Percentiles rank a stretch among this genome's conserved stretches.
Conservation (phyloP, 2,797 vertebrate species). For the Clarias fuscus region DNA sequence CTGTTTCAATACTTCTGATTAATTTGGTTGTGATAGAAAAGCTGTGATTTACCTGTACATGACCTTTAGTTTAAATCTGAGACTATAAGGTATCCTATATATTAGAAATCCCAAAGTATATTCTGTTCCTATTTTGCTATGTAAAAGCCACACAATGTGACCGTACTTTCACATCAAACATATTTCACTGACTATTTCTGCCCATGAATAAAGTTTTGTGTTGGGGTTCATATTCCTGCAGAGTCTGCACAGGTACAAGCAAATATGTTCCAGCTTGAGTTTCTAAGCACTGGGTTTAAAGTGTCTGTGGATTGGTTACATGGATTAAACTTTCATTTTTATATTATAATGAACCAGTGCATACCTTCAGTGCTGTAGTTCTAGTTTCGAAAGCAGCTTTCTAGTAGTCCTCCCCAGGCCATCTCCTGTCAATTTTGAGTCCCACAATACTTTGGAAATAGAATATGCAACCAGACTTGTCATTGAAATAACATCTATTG, state of each 20-base stretch:
- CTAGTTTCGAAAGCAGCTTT: conserved; percentile 31
- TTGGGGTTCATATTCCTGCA: not conserved
- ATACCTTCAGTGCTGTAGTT: conserved; percentile 25
- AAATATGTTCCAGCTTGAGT: conserved; percentile 12
- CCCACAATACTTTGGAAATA: conserved; percentile 26
- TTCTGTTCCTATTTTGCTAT: not conserved
- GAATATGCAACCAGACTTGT: conserved; percentile 28
- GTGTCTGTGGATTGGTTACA: conserved; percentile 17
- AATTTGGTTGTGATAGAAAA: not conserved
- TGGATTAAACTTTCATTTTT: conserved; percentile 39
- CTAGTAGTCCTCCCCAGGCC: conserved; percentile 9
- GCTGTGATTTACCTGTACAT: not conserved
- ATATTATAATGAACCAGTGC: conserved; percentile 9
- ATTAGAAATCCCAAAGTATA: not conserved
- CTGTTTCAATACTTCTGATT: not conserved
- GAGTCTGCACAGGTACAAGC: conserved; percentile 11
- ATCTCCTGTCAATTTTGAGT: conserved; percentile 22
- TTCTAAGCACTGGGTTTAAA: conserved; percentile 28
- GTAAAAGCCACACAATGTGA: not conserved
- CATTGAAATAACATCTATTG: conserved; percentile 13
- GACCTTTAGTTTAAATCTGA: not conserved
- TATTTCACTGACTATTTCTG: conserved; percentile 14
- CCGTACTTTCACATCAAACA: conserved; percentile 10
- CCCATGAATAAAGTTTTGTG: conserved; percentile 21
- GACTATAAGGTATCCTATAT: not conserved